Evolutionary conservation across 2,888 invertebrate species (phyloP), one percentile per base, ranked within the genome.

Genomic region (Cryptus armator): DNA sequence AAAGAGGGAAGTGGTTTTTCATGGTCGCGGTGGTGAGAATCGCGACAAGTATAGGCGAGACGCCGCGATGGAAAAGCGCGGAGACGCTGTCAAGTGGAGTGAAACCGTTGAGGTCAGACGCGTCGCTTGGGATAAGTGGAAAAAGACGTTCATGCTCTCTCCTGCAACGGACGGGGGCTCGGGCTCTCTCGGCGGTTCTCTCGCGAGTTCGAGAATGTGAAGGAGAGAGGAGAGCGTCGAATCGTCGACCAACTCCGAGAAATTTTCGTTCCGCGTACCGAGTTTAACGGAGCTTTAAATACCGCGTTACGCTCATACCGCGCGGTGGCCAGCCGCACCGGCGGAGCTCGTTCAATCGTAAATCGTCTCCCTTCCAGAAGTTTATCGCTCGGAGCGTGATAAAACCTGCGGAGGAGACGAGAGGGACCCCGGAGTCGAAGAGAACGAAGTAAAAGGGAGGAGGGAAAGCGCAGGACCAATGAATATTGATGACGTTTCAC

Each of bases 401-500:
- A 83, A 83, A 86, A 85, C 48, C 85, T 75, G 82, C 37, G 48
- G 77, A 19, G 14, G 68, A 32, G 46, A 46, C 46, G 77, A 64
- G 77, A 64, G 29, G 62, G 19, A 71, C 51, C 32, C 24, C 29
- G 2, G 10, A n/a, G 14, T 16, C 37, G 29, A 12, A 56, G 37
- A 10, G 51, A 46, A 56, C 24, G 59, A 43, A 44, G 53, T 51
- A 66, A 19, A 16, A 12, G 37, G 14, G 43, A 6, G 12, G 66
- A 68, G 66, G 37, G 10, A 43, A 79, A 59, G 48, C 7, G 12
- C 37, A 56, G 67, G 46, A 70, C 70, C 59, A 71, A 83, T 86
- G 83, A 83, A 86, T 86, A 86, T 86, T 83, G 83, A 86, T 83
- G 75, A 71, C 48, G 68, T 80, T 82, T 79, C 79, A 44, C 64